Percentiles rank a stretch among this genome's conserved stretches.
phyloP scores from a whole-genome alignment of 2,113 vertebrate species.

The Pontoporia blainvillei region DNA sequence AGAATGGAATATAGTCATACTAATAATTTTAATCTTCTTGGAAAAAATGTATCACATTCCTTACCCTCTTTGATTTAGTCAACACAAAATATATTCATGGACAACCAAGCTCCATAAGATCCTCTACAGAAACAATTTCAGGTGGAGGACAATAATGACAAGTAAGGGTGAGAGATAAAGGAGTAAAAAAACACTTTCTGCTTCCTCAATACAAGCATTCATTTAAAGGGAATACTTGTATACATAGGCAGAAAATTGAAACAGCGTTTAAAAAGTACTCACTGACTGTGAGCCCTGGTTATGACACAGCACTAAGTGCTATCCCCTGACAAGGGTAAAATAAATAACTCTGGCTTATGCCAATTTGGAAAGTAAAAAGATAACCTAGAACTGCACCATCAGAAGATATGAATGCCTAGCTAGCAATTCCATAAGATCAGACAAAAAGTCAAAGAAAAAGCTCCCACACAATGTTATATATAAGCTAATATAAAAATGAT shows the following conservation, averaged over 20 bases:
- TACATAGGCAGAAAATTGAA: neutral
- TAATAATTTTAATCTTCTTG: neutral
- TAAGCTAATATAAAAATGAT: constrained; percentile 57
- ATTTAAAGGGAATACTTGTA: neutral
- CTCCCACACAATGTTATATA: neutral
- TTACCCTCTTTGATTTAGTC: neutral
- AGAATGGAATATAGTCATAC: neutral
- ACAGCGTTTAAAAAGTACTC: neutral
- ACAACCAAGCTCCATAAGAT: neutral
- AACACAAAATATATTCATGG: neutral
- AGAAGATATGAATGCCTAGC: neutral
- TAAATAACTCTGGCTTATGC: neutral
- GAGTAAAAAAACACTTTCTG: neutral
- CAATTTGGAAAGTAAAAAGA: neutral
- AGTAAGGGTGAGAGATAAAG: neutral
- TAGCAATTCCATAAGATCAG: neutral
- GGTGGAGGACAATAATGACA: neutral
- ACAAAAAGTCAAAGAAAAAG: neutral
- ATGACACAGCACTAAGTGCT: neutral
- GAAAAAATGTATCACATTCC: neutral
- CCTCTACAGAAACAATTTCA: neutral
- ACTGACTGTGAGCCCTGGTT: neutral
- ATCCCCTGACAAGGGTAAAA: neutral
- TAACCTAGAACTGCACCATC: neutral
- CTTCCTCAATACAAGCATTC: neutral